Conservation (phyloP, 2,888 invertebrate genomes). For the Caprella mutica region DNA sequence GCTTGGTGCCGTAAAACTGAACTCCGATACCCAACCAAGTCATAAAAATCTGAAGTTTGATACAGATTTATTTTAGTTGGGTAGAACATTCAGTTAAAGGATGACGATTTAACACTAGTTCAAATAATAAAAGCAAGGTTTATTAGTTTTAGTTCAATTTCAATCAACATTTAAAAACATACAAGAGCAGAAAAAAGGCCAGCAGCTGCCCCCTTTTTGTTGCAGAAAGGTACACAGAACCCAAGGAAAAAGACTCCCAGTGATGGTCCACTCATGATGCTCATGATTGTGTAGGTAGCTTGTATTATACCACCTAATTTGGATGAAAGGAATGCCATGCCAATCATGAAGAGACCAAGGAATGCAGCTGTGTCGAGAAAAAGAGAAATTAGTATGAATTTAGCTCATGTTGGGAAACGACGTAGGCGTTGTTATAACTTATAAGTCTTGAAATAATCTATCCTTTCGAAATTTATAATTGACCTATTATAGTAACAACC, state of each 20-base stretch:
- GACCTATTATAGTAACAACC: too few species aligned
- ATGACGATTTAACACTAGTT: too few species aligned
- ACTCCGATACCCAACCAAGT: slow-evolving; percentile 5
- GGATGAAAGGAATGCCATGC: slow-evolving; percentile 56
- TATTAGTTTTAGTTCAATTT: too few species aligned
- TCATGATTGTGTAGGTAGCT: slow-evolving; percentile 67
- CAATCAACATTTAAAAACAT: too few species aligned
- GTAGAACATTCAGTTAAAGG: too few species aligned
- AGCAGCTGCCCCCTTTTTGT: slow-evolving; percentile 5
- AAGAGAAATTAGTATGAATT: too few species aligned
- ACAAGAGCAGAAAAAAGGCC: background rate
- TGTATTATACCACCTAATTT: slow-evolving; percentile 69
- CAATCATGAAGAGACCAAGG: slow-evolving; percentile 57
- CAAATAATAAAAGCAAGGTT: too few species aligned
- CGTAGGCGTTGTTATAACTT: too few species aligned
- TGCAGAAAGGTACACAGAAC: slow-evolving; percentile 49
- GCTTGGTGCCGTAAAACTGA: background rate
- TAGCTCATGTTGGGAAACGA: too few species aligned
- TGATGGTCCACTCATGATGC: slow-evolving; percentile 55
- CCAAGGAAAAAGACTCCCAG: slow-evolving; percentile 73
- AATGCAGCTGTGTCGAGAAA: background rate
- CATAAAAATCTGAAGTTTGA: slow-evolving; percentile 7
- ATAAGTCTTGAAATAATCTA: too few species aligned
- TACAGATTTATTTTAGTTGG: too few species aligned
- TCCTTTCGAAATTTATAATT: too few species aligned